A percentile compares a stretch with the other conserved stretches of the same genome.
Evolutionary conservation across 2,888 invertebrate genomes (phyloP).

Genomic region (Psylliodes chrysocephalus): DNA sequence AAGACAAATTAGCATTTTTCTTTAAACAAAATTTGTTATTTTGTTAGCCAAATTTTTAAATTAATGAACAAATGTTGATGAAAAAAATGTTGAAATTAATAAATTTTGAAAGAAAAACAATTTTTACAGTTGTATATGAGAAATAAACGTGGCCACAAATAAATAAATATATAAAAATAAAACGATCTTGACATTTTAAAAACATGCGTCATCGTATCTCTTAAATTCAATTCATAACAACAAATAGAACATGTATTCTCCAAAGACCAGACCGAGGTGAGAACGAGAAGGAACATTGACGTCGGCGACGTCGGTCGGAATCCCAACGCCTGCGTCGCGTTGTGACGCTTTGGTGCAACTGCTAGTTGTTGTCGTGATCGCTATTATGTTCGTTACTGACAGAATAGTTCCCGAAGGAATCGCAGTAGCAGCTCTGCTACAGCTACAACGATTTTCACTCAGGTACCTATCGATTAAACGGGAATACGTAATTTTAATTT

Average conservation of each 20-base stretch:
- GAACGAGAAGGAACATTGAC: conserved; percentile 1
- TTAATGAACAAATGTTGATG: too few relatives aligned
- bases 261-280: not conserved
- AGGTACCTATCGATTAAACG: not conserved
- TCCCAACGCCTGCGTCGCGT: conserved; percentile 1
- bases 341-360: conserved; percentile 2
- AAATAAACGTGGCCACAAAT: too few relatives aligned
- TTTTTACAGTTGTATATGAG: too few relatives aligned
- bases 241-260: conserved; percentile 10
- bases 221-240: not conserved
- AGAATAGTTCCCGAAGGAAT: conserved; percentile 10
- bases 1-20: too few relatives aligned
- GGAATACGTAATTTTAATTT: conserved; percentile 7
- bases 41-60: too few relatives aligned
- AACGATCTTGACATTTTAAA: not conserved
- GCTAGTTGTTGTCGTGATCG: conserved; percentile 2
- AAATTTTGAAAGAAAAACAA: too few relatives aligned
- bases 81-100: too few relatives aligned
- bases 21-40: too few relatives aligned
- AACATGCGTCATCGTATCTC: not conserved
- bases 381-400: conserved; percentile 13
- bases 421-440: not conserved
- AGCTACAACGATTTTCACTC: conserved; percentile 2
- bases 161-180: too few relatives aligned
- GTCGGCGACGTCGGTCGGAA: too few relatives aligned